phyloP scores from a whole-genome alignment of 2,888 invertebrate genomes.

The Panopea generosa region DNA sequence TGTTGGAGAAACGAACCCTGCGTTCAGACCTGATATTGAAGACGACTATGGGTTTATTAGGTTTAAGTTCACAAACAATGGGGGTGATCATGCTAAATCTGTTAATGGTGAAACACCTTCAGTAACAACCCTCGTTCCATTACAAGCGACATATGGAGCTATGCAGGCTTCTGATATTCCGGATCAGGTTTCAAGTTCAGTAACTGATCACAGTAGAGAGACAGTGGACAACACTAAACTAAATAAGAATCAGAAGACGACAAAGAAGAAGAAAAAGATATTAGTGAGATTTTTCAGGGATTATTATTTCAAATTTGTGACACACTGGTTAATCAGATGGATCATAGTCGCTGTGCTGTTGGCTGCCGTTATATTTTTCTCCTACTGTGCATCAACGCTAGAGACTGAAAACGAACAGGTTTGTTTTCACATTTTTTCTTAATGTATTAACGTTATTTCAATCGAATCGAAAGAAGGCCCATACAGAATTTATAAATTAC shows the following conservation, averaged over 20 bases:
- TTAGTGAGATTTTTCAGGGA: constrained; percentile 72
- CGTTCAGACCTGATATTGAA: constrained; percentile 17
- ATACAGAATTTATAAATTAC: too few relatives aligned
- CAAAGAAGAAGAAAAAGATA: constrained; percentile 42
- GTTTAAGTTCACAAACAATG: background rate
- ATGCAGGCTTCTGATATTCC: background rate
- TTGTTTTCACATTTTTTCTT: too few relatives aligned
- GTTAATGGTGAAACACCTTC: background rate
- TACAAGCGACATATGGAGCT: too few relatives aligned
- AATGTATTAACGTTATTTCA: too few relatives aligned
- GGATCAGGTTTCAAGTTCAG: background rate
- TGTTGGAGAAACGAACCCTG: constrained; percentile 39
- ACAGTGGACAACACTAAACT: background rate
- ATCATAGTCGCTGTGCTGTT: constrained; percentile 64
- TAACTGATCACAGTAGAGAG: background rate
- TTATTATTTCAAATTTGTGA: constrained; percentile 73
- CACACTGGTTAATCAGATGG: constrained; percentile 69
- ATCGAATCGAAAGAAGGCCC: too few relatives aligned
- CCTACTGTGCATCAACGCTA: constrained; percentile 69
- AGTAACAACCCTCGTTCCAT: background rate
- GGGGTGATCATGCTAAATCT: background rate
- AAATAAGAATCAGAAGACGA: background rate
- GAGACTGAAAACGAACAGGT: constrained; percentile 79
- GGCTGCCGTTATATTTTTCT: constrained; percentile 58
- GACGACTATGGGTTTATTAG: constrained; percentile 52